Conservation (phyloP, 2,113 vertebrate species). For the Chloroceryle aenea region DNA sequence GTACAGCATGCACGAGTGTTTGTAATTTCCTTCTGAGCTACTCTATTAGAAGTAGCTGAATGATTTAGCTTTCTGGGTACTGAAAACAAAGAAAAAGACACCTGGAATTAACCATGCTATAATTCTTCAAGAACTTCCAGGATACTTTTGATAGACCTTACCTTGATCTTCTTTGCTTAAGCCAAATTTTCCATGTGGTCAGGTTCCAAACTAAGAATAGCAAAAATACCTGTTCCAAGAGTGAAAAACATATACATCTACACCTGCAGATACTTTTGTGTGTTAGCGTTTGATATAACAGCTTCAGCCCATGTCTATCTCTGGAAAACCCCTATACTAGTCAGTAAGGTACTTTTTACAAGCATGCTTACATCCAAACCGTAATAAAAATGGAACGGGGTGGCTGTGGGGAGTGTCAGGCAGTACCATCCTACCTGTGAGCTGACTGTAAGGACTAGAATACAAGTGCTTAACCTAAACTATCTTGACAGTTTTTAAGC, state of each 20-base stretch:
- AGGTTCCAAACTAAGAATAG: neutral
- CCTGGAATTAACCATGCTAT: neutral
- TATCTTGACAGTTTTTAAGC: neutral
- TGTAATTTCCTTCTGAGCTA: neutral
- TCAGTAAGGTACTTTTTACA: neutral
- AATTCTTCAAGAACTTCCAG: neutral
- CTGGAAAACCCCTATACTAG: neutral
- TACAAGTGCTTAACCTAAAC: neutral
- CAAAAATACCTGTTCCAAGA: neutral
- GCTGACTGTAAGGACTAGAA: neutral
- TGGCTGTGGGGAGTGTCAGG: neutral
- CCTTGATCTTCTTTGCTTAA: neutral
- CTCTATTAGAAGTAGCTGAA: neutral
- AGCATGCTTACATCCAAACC: neutral
- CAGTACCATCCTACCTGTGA: neutral
- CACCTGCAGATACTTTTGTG: neutral
- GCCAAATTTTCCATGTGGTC: neutral
- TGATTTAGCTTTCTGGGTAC: neutral
- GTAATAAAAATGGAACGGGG: neutral
- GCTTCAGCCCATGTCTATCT: neutral
- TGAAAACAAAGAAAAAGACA: neutral
- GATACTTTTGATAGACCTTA: neutral
- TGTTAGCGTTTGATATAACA: neutral
- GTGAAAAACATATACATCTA: neutral
- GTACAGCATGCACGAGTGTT: neutral